Evolutionary conservation across 2,113 vertebrate genomes (phyloP).

Genomic region (Nematolebias whitei): DNA sequence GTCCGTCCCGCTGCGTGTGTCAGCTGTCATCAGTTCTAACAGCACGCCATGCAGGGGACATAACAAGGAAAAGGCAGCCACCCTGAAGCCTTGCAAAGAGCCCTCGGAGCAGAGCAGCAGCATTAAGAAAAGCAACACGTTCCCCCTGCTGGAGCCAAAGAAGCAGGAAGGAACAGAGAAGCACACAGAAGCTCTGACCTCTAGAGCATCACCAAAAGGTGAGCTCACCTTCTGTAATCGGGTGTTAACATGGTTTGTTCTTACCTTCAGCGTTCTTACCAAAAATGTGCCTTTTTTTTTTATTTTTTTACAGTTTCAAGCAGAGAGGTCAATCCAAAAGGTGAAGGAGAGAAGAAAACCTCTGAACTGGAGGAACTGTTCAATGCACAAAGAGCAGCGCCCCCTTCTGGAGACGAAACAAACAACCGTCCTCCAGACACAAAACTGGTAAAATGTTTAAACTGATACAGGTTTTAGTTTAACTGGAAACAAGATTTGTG

Average conservation of each 20-base stretch:
- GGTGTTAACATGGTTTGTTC: background rate
- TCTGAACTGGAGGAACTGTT: conserved; percentile 53
- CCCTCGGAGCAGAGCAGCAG: conserved; percentile 48
- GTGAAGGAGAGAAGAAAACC: conserved; percentile 27
- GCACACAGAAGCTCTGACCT: conserved; percentile 39
- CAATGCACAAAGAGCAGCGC: conserved; percentile 30
- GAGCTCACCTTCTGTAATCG: conserved; percentile 19
- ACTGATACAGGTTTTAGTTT: background rate
- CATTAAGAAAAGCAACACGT: conserved; percentile 65
- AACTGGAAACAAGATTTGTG: background rate
- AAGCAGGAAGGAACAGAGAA: conserved; percentile 61
- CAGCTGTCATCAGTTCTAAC: conserved; percentile 94
- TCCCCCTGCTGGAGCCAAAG: conserved; percentile 65
- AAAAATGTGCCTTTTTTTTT: background rate
- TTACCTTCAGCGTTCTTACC: background rate
- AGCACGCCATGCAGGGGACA: conserved; percentile 89
- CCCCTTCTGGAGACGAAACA: conserved; percentile 61
- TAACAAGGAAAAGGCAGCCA: conserved; percentile 83
- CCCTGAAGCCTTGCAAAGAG: conserved; percentile 66
- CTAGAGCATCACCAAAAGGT: conserved; percentile 56
- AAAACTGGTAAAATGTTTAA: conserved; percentile 65
- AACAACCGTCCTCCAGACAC: conserved; percentile 32
- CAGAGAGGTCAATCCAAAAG: conserved; percentile 37
- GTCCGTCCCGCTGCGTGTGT: conserved; percentile 91
- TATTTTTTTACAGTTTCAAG: conserved; percentile 51